Evolutionary conservation across 2,113 vertebrate species (phyloP), one percentile per base, ranked within the genome.

Genomic region (Lepisosteus osseus): DNA sequence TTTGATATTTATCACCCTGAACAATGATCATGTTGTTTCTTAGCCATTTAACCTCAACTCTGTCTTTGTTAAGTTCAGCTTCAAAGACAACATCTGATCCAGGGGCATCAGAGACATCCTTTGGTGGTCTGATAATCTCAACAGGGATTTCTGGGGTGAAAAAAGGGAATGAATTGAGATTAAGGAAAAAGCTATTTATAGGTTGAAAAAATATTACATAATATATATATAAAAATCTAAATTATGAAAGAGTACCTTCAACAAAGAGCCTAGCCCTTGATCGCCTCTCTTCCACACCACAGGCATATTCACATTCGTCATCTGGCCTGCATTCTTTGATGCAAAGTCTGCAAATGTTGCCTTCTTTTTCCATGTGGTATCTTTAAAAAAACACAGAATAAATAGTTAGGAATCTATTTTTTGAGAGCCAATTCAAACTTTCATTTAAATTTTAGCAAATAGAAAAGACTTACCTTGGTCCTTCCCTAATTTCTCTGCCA

Each of bases 1-100:
- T 99, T 87, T 98, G 97, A 83, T 98, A 95, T 78, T 99, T 99
- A 86, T 99, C 97, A 82, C 97, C 96, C 77, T 98, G 97, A 77
- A 97, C 87, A 0, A 99, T 92, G 76, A 97, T 90, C 95, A 99
- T 99, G 78, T 99, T 99, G 85, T 99, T 99, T 82, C 96, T 95
- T 80, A 98, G 83, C 97, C 97, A 99, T 72, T 95, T 97, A 57
- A 99, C 95, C 65, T 98, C 96, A 77, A 99, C 97, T 54, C 94
- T 91, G 78, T 99, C 97, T 86, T 99, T 99, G 87, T 99, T 99
- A 67, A 99, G 86, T 77, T 99, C 97, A 29, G 92, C 95, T 71
- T 92, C 93, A 72, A 97, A 99, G 75, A 98, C 89, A 0, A 98
- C 85, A 78, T 99, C 97, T 29, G 94, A 82, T 70, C 93, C 95